These are phyloP conservation scores for Proisotoma minuta DNA, from an alignment of 2,888 invertebrate species.

Conservation along the genomic window DNA sequence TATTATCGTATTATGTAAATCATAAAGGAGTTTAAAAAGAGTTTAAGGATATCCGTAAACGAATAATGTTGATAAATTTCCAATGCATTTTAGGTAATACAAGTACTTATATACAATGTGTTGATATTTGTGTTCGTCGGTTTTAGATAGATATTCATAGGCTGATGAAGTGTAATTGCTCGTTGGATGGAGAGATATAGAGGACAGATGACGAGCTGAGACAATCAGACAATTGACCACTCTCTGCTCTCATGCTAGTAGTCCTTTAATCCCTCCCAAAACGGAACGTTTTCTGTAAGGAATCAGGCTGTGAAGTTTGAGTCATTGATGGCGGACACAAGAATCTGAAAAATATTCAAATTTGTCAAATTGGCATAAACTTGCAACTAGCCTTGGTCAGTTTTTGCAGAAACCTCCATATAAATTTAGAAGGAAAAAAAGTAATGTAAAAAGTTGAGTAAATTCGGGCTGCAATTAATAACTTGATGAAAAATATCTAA, in stretches of 20 bases:
- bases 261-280: conserved; percentile 47
- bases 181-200: conserved; percentile 47
- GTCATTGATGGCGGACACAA: background rate
- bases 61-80: conserved; percentile 3
- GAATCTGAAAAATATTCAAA: background rate
- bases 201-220: conserved; percentile 49
- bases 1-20: too few species aligned
- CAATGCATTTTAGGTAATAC: too few species aligned
- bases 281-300: conserved; percentile 20
- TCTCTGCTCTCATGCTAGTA: conserved; percentile 49
- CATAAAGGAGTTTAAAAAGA: too few species aligned
- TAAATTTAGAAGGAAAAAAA: too few species aligned
- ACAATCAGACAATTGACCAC: conserved; percentile 49
- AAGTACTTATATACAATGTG: too few species aligned
- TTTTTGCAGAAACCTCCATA: too few species aligned
- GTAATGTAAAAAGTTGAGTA: too few species aligned
- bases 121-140: conserved; percentile 11
- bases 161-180: conserved; percentile 18
- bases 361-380: too few species aligned
- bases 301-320: conserved; percentile 14
- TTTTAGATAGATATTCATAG: conserved; percentile 7
- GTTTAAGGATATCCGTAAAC: too few species aligned
- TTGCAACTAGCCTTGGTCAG: too few species aligned
- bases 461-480: too few species aligned
- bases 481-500: too few species aligned